Base-by-base conservation (phyloP, 2,888 invertebrate species). In the Caprella mutica region DNA sequence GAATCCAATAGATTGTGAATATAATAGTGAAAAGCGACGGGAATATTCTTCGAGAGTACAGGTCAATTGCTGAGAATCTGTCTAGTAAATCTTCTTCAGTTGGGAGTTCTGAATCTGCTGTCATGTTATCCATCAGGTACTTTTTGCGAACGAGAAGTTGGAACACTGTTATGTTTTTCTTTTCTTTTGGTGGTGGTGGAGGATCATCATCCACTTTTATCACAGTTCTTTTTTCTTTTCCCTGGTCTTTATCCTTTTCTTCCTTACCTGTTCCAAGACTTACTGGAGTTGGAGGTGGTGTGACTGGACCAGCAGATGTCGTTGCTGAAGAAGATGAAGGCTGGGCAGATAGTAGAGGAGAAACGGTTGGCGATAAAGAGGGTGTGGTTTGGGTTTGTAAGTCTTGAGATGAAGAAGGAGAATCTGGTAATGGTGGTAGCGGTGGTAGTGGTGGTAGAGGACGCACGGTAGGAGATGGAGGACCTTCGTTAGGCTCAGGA, bases 11-110 rank as follows among this genome's bases (percentile, higher is more conserved):
- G 33, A 58, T 46, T 46, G 58, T 50, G 43, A 60, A 60, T 8
- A 61, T 51, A 21, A 58, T 56, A 46, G 58, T 60, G 52, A 65
- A 65, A 3, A 62, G 51, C 29, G 58, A 27, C 9, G 65, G 65
- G 54, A 65, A 65, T 21, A 60, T 33, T 26, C 62, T 44, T 5
- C 65, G 55, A 8, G 65, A 56, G 48, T 65, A 65, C 38, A 65
- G 42, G 24, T 65, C 65, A 17, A 65, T 59, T 43, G 60, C 50
- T 9, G 65, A 65, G 50, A 62, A 65, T 23, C 60, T 55, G 27
- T 63, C 65, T 17, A 62, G 56, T 14, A 58, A 33, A 46, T 65
- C 65, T 51, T 58, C 58, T 51, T 65, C 65, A 5, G 55, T 43
- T 27, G 60, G 62, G 30, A 63, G 54, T 26, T 44, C 52, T 40